These are phyloP conservation scores for Phyllopteryx taeniolatus DNA, from an alignment of 2,113 vertebrate species.

Conservation along the genomic window DNA sequence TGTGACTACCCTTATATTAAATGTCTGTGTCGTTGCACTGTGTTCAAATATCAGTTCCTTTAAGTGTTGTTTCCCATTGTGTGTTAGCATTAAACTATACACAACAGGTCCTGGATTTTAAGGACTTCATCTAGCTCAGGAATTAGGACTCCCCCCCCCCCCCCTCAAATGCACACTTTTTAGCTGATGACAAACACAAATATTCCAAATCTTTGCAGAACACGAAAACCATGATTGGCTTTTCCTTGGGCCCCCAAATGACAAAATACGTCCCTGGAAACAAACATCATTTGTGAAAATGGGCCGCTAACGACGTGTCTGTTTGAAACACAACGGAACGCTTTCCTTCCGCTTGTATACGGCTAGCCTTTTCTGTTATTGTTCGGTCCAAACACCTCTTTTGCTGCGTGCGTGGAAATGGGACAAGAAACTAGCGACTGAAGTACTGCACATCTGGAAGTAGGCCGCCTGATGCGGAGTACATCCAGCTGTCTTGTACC, in stretches of 20 bases:
- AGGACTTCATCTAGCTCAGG: too few species aligned
- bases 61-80: too few species aligned
- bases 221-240: too few species aligned
- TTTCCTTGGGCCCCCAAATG: neutral
- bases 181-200: neutral
- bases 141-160: neutral
- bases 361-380: constrained; percentile 52
- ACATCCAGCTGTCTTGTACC: constrained; percentile 33
- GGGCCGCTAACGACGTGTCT: constrained; percentile 50
- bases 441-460: constrained; percentile 64
- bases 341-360: constrained; percentile 37
- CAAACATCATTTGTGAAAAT: neutral
- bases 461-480: constrained; percentile 29
- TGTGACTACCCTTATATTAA: too few species aligned
- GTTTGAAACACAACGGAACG: constrained; percentile 22
- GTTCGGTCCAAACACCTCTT: constrained; percentile 55
- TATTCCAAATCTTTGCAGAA: neutral
- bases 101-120: too few species aligned
- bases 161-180: neutral
- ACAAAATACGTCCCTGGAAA: neutral
- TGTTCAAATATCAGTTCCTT: too few species aligned
- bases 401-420: constrained; percentile 16
- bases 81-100: too few species aligned
- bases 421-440: constrained; percentile 24
- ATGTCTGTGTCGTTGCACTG: too few species aligned